Evolutionary conservation across 2,888 invertebrate species (phyloP), one percentile per base, ranked within the genome.

Genomic region (Ptilodon capucinus): DNA sequence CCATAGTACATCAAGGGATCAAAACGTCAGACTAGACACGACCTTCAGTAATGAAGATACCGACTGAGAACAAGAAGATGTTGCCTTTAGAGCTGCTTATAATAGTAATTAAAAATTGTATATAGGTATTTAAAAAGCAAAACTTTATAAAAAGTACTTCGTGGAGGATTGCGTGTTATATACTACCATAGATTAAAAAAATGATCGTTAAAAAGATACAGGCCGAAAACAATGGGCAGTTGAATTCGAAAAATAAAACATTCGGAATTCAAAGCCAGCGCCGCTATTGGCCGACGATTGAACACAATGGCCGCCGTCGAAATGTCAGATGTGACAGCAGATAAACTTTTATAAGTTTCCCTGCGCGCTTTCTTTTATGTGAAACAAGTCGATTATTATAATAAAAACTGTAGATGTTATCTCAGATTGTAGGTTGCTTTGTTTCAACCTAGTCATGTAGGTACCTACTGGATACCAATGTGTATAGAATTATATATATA

Each of bases 271-370:
- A 81, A 85, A 86, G 75, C 64, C 51, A 60, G 63, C 57, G 70
- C 79, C 78, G 78, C 74, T 58, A 85, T 85, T 85, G 85, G 84
- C 64, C 67, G 60, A 58, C 63, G 55, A 57, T 59, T 61, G 59
- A 63, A 51, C 68, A 84, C 84, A 85, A 86, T 86, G 80, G 85
- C 77, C 69, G 76, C 71, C 69, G 60, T 57, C 47, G 56, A 80
- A 81, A 77, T 70, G 85, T 86, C 84, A 84, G 87, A 87, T 86
- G 76, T 86, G 84, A 85, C 78, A 78, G 73, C 52, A 60, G 86
- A 86, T 86, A 84, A 81, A 57, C 53, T 60, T 66, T 61, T 56
- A 57, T 64, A 60, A 46, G 57, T 60, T 68, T 60, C 46, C 46
- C 53, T 56, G 41, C 51, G 49, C 62, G 54, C 57, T 67, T 57